Conservation (phyloP, 1,140 invertebrate species). For the Psix sp. region DNA sequence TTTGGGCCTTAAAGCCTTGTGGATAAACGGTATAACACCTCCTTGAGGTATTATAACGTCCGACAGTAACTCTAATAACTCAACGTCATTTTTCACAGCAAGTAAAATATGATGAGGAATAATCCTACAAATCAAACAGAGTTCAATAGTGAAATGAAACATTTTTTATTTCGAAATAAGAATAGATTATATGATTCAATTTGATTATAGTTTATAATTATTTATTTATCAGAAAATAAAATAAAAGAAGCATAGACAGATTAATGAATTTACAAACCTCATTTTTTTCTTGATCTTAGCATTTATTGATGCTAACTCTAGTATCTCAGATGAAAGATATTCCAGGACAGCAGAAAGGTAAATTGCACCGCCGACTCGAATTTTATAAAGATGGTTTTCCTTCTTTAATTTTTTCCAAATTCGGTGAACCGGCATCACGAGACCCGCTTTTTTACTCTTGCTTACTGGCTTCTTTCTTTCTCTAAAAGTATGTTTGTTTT, state of each 20-base stretch:
- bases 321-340: constrained; percentile 24
- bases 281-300: constrained; percentile 10
- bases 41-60: constrained; percentile 22
- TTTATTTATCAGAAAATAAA: neutral
- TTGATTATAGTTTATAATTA: neutral
- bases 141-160: too few species aligned
- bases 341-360: constrained; percentile 28
- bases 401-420: constrained; percentile 1
- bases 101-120: constrained; percentile 66
- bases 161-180: neutral
- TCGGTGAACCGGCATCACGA: constrained; percentile 6
- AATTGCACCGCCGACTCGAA: constrained; percentile 4
- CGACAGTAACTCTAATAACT: constrained; percentile 73
- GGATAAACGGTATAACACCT: constrained; percentile 18
- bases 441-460: constrained; percentile 15
- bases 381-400: constrained; percentile 13
- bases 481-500: too few species aligned
- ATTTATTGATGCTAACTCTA: constrained; percentile 11
- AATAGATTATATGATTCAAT: too few species aligned
- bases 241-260: too few species aligned
- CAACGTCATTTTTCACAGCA: constrained; percentile 89
- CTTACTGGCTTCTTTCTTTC: neutral
- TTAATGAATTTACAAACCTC: too few species aligned
- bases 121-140: constrained; percentile 9
- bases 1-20: constrained; percentile 1